Evolutionary conservation across 2,797 vertebrate genomes (phyloP).

Genomic region (Muscicapa striata): DNA sequence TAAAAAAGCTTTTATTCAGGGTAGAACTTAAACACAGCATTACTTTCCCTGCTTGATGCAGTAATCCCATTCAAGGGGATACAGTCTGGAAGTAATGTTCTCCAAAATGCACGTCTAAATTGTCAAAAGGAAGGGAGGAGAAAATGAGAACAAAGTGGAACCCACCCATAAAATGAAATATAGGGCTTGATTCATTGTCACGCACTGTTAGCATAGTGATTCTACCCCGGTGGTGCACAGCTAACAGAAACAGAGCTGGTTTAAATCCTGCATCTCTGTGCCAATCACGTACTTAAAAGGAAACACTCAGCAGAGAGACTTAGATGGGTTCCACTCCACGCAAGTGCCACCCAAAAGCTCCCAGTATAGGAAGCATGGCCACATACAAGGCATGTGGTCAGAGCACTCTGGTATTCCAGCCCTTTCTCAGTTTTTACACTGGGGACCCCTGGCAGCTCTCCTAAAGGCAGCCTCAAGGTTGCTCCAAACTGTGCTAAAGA

Average conservation of each 20-base stretch:
- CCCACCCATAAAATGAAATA: background rate
- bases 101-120: background rate
- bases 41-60: background rate
- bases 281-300: background rate
- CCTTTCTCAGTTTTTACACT: background rate
- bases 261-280: background rate
- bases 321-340: background rate
- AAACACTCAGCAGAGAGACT: background rate
- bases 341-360: background rate
- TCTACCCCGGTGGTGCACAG: background rate
- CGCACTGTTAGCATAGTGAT: background rate
- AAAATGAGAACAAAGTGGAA: background rate
- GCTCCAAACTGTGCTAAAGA: background rate
- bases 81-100: background rate
- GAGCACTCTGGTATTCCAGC: background rate
- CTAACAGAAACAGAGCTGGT: background rate
- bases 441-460: background rate
- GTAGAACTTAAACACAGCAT: slow-evolving; percentile 12
- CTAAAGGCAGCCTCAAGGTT: background rate
- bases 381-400: rapidly evolving
- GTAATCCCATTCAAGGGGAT: background rate
- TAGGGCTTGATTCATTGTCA: background rate
- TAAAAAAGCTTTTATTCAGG: slow-evolving; percentile 42
- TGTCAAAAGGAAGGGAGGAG: background rate
- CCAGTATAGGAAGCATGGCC: background rate